These are phyloP conservation scores for Neria commutata DNA, from an alignment of 2,888 invertebrate species.

Conservation along the genomic window DNA sequence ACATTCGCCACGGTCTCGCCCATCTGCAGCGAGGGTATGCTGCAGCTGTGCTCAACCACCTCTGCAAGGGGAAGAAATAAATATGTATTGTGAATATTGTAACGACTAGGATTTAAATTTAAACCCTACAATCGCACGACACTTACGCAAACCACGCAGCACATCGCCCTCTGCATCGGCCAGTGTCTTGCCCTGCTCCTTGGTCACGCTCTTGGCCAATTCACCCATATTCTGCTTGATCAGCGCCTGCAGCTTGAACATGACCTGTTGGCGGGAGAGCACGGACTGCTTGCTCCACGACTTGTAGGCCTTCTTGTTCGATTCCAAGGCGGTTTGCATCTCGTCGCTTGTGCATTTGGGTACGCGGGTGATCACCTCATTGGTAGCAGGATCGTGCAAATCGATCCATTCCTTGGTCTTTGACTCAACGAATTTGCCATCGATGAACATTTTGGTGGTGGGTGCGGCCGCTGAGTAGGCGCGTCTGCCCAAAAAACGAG, in stretches of 20 bases:
- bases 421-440: slow-evolving; percentile 93
- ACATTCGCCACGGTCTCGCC: slow-evolving; percentile 85
- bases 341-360: slow-evolving; percentile 89
- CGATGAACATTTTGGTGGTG: slow-evolving; percentile 91
- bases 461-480: slow-evolving; percentile 68
- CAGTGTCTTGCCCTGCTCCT: slow-evolving; percentile 96
- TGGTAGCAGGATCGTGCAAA: slow-evolving; percentile 93
- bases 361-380: slow-evolving; percentile 81
- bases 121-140: not conserved
- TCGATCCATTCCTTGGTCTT: slow-evolving; percentile 94
- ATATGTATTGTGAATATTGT: not conserved
- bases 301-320: slow-evolving; percentile 78
- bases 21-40: slow-evolving; percentile 88
- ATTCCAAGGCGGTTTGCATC: slow-evolving; percentile 86
- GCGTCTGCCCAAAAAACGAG: slow-evolving; percentile 51
- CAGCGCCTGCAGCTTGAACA: slow-evolving; percentile 86
- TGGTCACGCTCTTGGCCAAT: slow-evolving; percentile 88
- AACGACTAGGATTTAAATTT: not conserved
- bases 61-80: slow-evolving; percentile 65
- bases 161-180: slow-evolving; percentile 99
- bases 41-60: slow-evolving; percentile 96
- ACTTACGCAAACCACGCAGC: slow-evolving; percentile 93
- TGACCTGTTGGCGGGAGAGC: slow-evolving; percentile 88
- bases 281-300: slow-evolving; percentile 92
- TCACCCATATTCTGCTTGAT: slow-evolving; percentile 87